phyloP scores from a whole-genome alignment of 2,113 vertebrate genomes.

The Ptyas mucosa region DNA sequence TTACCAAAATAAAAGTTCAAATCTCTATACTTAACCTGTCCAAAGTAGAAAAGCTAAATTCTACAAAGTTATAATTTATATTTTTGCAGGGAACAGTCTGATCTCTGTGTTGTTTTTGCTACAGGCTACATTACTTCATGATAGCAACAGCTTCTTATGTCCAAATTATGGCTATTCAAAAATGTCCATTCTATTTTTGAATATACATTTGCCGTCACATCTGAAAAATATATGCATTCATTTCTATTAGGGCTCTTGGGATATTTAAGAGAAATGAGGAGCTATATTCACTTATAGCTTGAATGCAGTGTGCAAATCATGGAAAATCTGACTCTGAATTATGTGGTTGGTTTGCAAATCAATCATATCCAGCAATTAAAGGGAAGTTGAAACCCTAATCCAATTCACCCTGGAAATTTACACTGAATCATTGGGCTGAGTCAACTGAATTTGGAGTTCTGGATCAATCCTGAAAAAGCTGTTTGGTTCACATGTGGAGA shows the following conservation, averaged over 20 bases:
- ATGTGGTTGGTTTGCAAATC: background rate
- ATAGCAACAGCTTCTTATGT: conserved; percentile 15
- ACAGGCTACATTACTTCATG: conserved; percentile 32
- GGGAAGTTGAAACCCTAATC: background rate
- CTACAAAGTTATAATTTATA: conserved; percentile 48
- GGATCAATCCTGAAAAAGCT: background rate
- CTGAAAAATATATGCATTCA: background rate
- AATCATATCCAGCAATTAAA: background rate
- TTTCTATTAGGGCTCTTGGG: background rate
- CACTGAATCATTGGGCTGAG: background rate
- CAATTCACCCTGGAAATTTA: background rate
- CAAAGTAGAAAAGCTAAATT: conserved; percentile 36
- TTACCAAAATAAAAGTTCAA: conserved; percentile 26
- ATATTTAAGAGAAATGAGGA: background rate
- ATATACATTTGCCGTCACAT: background rate
- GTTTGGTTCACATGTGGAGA: background rate
- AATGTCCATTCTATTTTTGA: conserved; percentile 28
- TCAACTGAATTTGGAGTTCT: background rate
- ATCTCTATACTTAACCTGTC: conserved; percentile 45
- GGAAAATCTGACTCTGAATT: background rate
- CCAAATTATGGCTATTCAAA: background rate
- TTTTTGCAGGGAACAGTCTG: conserved; percentile 38
- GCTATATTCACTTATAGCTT: background rate
- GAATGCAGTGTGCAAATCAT: background rate
- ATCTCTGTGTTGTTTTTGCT: conserved; percentile 38